Conservation (phyloP, 1,140 invertebrate species). For the Chymomyza costata region DNA sequence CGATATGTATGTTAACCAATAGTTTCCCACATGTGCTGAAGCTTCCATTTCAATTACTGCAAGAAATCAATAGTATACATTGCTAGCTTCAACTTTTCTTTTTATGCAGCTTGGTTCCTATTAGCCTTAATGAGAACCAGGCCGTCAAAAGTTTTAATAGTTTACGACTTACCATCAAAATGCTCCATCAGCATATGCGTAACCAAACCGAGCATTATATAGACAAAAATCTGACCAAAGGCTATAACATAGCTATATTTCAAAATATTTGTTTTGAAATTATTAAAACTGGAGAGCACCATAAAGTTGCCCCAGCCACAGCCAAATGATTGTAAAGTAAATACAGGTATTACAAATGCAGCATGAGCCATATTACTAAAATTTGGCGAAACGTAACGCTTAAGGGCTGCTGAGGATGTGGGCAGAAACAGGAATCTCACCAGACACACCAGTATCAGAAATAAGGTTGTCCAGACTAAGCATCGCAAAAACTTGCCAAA, state of each 20-base stretch:
- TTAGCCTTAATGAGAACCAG: too few species aligned
- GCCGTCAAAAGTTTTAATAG: too few species aligned
- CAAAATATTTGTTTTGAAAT: slow-evolving; percentile 85
- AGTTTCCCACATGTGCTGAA: slow-evolving; percentile 13
- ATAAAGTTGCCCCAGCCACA: slow-evolving; percentile 94
- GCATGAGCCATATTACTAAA: slow-evolving; percentile 9
- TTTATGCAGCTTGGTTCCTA: too few species aligned
- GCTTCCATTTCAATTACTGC: neutral
- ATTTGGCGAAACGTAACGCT: slow-evolving; percentile 85
- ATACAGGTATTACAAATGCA: slow-evolving; percentile 10
- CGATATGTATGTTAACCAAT: slow-evolving; percentile 46
- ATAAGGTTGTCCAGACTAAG: slow-evolving; percentile 28
- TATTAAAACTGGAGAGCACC: slow-evolving; percentile 92
- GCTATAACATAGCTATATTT: slow-evolving; percentile 56
- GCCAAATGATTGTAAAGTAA: slow-evolving; percentile 80
- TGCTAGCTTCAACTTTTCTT: too few species aligned
- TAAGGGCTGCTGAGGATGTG: slow-evolving; percentile 84
- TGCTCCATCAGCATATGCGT: slow-evolving; percentile 35
- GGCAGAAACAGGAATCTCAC: slow-evolving; percentile 76
- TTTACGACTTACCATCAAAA: slow-evolving; percentile 27
- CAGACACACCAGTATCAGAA: slow-evolving; percentile 34
- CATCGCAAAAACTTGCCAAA: slow-evolving; percentile 48
- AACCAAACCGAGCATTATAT: slow-evolving; percentile 47
- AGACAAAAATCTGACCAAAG: slow-evolving; percentile 48
- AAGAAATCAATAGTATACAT: too few species aligned